phyloP scores from a whole-genome alignment of 2,797 vertebrate genomes.

The Gambelia wislizenii region DNA sequence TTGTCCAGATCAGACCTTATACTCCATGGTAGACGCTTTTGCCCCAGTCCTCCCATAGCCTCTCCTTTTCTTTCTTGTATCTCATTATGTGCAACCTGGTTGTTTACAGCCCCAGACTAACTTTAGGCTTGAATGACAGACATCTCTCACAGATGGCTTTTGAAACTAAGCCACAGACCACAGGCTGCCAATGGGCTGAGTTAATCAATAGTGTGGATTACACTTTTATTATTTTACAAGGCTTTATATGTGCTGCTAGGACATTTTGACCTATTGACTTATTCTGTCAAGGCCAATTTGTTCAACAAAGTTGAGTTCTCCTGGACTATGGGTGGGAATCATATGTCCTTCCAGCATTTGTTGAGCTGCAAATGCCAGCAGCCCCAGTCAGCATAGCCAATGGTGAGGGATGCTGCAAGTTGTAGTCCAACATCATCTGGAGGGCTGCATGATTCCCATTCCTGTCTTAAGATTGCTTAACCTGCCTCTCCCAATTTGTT shows the following conservation, averaged over 20 bases:
- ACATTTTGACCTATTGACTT: slow-evolving; percentile 1
- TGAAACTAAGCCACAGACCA: background rate
- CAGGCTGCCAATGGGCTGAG: too few relatives aligned
- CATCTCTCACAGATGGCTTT: background rate
- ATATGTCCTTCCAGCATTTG: too few relatives aligned
- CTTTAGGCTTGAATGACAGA: background rate
- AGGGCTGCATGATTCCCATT: background rate
- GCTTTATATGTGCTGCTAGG: background rate
- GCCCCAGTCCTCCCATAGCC: background rate
- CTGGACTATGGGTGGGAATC: background rate
- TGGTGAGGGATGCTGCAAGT: too few relatives aligned
- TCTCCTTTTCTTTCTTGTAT: background rate
- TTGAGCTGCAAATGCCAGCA: too few relatives aligned
- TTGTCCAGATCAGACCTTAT: background rate
- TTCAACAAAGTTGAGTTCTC: background rate
- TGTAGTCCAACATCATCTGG: too few relatives aligned
- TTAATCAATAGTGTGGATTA: background rate
- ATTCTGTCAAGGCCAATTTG: background rate
- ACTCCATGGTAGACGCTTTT: background rate
- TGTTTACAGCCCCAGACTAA: background rate
- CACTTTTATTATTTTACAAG: background rate
- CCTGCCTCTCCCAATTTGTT: background rate
- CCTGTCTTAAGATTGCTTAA: background rate
- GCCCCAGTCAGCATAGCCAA: too few relatives aligned
- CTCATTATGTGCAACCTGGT: background rate